A percentile compares a stretch with the other conserved stretches of the same genome.
These are phyloP conservation scores for Drosophila atroscutellata DNA, from an alignment of 2,888 invertebrate genomes.

Conservation along the genomic window DNA sequence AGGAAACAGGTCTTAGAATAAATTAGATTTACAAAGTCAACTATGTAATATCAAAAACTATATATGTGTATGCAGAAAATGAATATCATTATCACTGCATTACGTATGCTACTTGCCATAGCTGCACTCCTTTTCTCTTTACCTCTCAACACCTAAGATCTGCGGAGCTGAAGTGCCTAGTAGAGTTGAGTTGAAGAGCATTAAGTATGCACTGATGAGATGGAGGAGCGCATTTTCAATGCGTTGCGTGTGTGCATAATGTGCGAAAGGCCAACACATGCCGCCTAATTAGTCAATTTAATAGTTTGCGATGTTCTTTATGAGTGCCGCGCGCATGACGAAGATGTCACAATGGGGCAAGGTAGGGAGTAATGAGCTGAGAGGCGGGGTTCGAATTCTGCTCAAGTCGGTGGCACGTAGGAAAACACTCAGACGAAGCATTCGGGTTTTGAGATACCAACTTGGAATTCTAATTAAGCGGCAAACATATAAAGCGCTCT, in stretches of 20 bases:
- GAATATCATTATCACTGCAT: background rate
- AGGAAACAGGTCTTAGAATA: too few relatives aligned
- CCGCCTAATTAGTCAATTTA: slow-evolving; percentile 73
- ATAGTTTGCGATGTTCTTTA: slow-evolving; percentile 73
- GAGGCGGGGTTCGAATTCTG: slow-evolving; percentile 10
- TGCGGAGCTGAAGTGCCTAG: background rate
- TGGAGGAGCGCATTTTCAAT: slow-evolving; percentile 22
- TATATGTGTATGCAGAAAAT: background rate
- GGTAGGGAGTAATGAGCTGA: background rate
- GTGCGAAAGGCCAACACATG: slow-evolving; percentile 52
- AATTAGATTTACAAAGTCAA: background rate
- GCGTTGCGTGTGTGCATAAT: slow-evolving; percentile 70
- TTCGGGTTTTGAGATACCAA: slow-evolving; percentile 23
- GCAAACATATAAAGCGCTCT: slow-evolving; percentile 46
- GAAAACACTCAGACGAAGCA: slow-evolving; percentile 20
- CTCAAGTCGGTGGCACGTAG: slow-evolving; percentile 60
- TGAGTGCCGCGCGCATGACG: slow-evolving; percentile 41
- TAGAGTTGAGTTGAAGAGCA: slow-evolving; percentile 2
- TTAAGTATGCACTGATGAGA: slow-evolving; percentile 51
- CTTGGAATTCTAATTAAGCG: slow-evolving; percentile 69
- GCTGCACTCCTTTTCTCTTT: background rate
- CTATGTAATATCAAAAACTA: too few relatives aligned
- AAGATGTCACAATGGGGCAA: slow-evolving; percentile 19
- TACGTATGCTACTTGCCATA: background rate
- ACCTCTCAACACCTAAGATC: background rate